These are phyloP conservation scores for Drosophila gunungcola DNA, from an alignment of 1,140 invertebrate species.

Conservation along the genomic window DNA sequence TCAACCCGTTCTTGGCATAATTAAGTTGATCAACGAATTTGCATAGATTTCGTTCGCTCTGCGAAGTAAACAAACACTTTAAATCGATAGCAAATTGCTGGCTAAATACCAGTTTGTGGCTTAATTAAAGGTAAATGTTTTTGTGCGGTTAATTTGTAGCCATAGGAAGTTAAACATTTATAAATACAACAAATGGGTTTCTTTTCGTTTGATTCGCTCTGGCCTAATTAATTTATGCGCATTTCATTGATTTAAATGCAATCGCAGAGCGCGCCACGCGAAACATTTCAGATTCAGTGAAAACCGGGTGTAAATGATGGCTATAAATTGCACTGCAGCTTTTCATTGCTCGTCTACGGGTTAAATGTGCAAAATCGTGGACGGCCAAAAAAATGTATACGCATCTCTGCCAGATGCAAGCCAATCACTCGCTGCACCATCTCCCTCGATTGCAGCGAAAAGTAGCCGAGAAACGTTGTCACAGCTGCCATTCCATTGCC, in stretches of 20 bases:
- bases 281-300: constrained; percentile 27
- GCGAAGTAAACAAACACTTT: constrained; percentile 33
- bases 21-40: constrained; percentile 58
- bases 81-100: constrained; percentile 53
- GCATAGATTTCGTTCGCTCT: constrained; percentile 50
- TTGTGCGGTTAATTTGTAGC: constrained; percentile 28
- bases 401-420: constrained; percentile 38
- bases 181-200: constrained; percentile 36
- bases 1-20: constrained; percentile 69
- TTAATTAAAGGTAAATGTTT: constrained; percentile 69
- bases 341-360: constrained; percentile 24
- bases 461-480: constrained; percentile 48
- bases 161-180: constrained; percentile 58
- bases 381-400: constrained; percentile 43
- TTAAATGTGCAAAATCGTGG: constrained; percentile 26
- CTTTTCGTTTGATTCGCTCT: constrained; percentile 34
- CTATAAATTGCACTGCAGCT: constrained; percentile 32
- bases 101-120: constrained; percentile 68
- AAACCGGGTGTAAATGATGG: constrained; percentile 5
- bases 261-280: constrained; percentile 13
- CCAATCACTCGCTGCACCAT: constrained; percentile 20
- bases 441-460: constrained; percentile 24
- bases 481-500: constrained; percentile 29
- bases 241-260: constrained; percentile 73
- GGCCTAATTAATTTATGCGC: constrained; percentile 77